Conservation (phyloP, 2,797 vertebrate species). For the Epinephelus malabaricus region DNA sequence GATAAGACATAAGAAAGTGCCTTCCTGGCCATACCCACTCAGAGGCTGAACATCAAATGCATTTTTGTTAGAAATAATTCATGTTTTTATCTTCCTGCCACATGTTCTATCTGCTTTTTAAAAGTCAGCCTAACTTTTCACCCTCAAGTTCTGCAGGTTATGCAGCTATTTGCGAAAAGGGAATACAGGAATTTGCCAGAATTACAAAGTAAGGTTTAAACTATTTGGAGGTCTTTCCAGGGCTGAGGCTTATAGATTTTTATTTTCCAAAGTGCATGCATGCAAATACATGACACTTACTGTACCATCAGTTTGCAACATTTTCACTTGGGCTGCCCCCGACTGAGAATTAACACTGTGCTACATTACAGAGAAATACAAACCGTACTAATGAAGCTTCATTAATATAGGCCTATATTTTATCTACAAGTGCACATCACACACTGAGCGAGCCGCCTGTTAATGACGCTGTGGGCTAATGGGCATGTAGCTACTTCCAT, state of each 20-base stretch:
- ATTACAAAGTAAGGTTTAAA: constrained; percentile 28
- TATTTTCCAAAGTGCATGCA: not conserved
- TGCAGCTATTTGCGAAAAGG: not conserved
- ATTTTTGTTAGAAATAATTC: constrained; percentile 47
- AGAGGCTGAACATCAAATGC: constrained; percentile 33
- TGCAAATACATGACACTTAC: not conserved
- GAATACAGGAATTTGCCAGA: constrained; percentile 4
- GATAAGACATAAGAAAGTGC: constrained; percentile 38
- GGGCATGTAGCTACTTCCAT: too few relatives aligned
- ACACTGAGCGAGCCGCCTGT: too few relatives aligned
- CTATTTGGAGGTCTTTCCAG: not conserved
- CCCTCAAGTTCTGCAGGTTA: not conserved
- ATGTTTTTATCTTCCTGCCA: constrained; percentile 31
- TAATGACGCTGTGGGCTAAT: too few relatives aligned
- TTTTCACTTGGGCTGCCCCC: too few relatives aligned
- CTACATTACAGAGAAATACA: too few relatives aligned
- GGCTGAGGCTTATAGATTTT: not conserved
- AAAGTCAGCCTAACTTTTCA: constrained; percentile 9
- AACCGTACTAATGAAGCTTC: too few relatives aligned
- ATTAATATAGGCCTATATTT: too few relatives aligned
- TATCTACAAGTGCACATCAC: too few relatives aligned
- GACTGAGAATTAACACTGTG: too few relatives aligned
- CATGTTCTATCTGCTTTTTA: constrained; percentile 19
- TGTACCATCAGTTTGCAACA: not conserved
- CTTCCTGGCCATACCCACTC: constrained; percentile 15